Conservation (phyloP, 2,888 invertebrate genomes). For the Conus canariensis region DNA sequence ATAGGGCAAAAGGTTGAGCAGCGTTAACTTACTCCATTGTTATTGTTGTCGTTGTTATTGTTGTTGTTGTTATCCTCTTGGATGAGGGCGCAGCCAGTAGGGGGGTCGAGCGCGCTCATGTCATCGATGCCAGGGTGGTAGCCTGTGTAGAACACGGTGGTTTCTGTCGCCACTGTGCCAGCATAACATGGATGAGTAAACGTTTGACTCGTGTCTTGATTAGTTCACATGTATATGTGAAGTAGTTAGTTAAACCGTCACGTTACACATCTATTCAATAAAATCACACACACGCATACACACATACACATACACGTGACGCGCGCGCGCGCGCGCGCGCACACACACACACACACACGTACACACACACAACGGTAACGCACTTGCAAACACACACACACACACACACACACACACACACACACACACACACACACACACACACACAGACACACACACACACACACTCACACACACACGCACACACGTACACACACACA, state of each 20-base stretch:
- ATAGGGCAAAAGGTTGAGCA: too few species aligned
- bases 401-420: too few species aligned
- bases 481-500: background rate
- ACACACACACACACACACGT: conserved; percentile 8
- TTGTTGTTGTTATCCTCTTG: background rate
- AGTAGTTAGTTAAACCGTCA: too few species aligned
- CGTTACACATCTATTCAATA: too few species aligned
- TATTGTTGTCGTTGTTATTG: background rate
- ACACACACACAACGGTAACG: background rate
- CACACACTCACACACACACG: conserved; percentile 7
- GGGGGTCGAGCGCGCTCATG: background rate
- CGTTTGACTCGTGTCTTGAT: too few species aligned
- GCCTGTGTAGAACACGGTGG: background rate
- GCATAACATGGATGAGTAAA: background rate
- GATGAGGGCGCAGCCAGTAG: background rate
- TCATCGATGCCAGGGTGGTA: conserved; percentile 9
- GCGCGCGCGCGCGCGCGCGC: background rate
- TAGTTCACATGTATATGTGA: too few species aligned
- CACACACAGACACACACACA: background rate
- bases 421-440: too few species aligned
- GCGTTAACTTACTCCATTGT: background rate
- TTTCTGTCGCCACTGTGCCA: background rate
- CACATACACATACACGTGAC: too few species aligned
- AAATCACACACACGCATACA: too few species aligned
- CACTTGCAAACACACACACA: too few species aligned